Evolutionary conservation across 2,888 invertebrate species (phyloP), one percentile per base, ranked within the genome.

Genomic region (Lithodes maja): DNA sequence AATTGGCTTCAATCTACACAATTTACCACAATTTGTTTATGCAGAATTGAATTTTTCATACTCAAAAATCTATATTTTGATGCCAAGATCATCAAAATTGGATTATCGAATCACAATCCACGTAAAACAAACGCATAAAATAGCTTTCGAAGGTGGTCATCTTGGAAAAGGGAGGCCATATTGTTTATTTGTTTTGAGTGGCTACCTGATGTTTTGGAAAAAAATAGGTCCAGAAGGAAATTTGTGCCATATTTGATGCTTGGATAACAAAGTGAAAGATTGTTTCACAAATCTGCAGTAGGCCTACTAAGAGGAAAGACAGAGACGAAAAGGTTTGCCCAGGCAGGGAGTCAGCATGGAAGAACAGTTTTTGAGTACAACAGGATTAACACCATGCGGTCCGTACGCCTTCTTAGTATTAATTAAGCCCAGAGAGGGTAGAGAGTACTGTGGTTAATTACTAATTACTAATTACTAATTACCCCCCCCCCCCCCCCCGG

Each of bases 211-310:
- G 5, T 74, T 74, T 74, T 74, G 74, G 74, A 74, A 1, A 74
- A 33, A 74, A 74, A n/a, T 17, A 74, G 74, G n/a, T 74, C 74
- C 7, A 74, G 74, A 74, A 74, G 74, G n/a, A 74, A 12, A 74
- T 74, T 74, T 74, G 12, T 74, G n/a, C 74, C 74, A 74, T 15
- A 15, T 74, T 15, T 74, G 15, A 74, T 74, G n/a, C 74, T 74
- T 74, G 74, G 3, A 74, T 74, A 7, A 74, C 15, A 74, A 74
- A 74, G 74, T 74, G 74, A 74, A 74, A 74, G 74, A 74, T 74
- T 74, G 74, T 74, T 74, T 74, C 74, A 74, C 15, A 15, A 74
- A 74, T 74, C 74, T 74, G 74, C 74, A 74, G 74, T n/a, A 74
- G 33, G 33, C 33, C 33, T 33, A 33, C 33, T 33, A 33, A 33